A percentile compares a stretch with the other conserved stretches of the same genome.
phyloP scores from a whole-genome alignment of 2,797 vertebrate genomes.

The Paramormyrops hopkinsi region DNA sequence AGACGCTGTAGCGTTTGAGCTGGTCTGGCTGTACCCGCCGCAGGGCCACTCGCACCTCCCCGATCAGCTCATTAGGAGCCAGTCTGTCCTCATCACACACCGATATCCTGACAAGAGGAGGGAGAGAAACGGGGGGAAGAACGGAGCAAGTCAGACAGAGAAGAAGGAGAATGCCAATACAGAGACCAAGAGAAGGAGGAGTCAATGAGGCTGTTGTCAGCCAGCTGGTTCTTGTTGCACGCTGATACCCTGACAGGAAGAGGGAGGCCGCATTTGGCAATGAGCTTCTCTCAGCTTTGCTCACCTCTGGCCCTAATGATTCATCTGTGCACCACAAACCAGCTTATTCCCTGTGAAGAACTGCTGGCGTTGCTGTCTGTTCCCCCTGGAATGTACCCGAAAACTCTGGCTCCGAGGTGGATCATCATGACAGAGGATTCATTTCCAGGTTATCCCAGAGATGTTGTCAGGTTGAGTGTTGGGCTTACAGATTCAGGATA shows the following conservation, averaged over 20 bases:
- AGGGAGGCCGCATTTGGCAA: background rate
- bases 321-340: background rate
- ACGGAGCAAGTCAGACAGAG: background rate
- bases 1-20: constrained; percentile 75
- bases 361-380: background rate
- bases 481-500: background rate
- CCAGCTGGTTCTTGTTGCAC: background rate
- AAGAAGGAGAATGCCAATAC: background rate
- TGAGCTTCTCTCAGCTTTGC: background rate
- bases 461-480: background rate
- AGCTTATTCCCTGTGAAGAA: background rate
- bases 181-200: background rate
- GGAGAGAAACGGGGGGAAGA: constrained; percentile 2
- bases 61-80: constrained; percentile 83
- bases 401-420: background rate
- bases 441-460: background rate
- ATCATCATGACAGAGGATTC: background rate
- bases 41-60: constrained; percentile 74
- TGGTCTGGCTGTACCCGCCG: constrained; percentile 72
- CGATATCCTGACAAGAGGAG: constrained; percentile 59
- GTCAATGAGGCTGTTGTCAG: background rate
- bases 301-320: background rate
- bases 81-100: constrained; percentile 84
- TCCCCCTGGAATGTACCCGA: background rate
- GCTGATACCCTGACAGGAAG: background rate